Evolutionary conservation across 2,113 vertebrate genomes (phyloP), one percentile per base, ranked within the genome.

Genomic region (Otis tarda): DNA sequence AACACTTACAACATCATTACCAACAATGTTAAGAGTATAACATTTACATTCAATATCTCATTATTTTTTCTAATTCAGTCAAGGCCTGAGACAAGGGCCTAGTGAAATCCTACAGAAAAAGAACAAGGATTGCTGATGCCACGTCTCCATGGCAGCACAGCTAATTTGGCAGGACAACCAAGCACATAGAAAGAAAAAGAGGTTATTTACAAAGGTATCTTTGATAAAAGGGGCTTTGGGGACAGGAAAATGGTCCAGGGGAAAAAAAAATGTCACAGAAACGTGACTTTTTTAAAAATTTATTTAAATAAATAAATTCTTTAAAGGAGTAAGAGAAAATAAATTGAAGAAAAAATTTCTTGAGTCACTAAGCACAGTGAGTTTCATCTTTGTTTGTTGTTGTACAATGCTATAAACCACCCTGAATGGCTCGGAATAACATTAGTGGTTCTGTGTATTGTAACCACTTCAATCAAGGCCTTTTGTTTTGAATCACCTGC

Each of bases 401-500:
- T 85, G 45, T 88, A 94, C 88, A 93, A 91, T 92, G 73, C 83
- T 87, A 93, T 90, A 90, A 93, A 97, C 88, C 71, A 83, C 78
- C 41, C 74, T 96, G 95, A 97, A 96, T 96, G 86, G 75, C 83
- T 63, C 89, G 93, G 94, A 93, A 96, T 97, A 95, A 96, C 91
- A 97, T 97, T 95, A 97, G 89, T 79, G 67, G 87, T 95, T 97
- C 92, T 93, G 61, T 95, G 87, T 90, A 95, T 94, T 93, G 84
- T 95, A 96, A 94, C 93, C 86, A 92, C 95, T 97, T 96, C 96
- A 96, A 84, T 97, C 95, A 97, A 96, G 87, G 89, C 80, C 93
- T 97, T 97, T 97, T 98, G 97, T 97, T 94, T 97, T 95, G 95
- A 92, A 93, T 97, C 96, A 97, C 97, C 97, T 97, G 97, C 96